Percentiles rank a stretch among this genome's conserved stretches.
phyloP scores from a whole-genome alignment of 2,113 vertebrate species.

The Arothron firmamentum region DNA sequence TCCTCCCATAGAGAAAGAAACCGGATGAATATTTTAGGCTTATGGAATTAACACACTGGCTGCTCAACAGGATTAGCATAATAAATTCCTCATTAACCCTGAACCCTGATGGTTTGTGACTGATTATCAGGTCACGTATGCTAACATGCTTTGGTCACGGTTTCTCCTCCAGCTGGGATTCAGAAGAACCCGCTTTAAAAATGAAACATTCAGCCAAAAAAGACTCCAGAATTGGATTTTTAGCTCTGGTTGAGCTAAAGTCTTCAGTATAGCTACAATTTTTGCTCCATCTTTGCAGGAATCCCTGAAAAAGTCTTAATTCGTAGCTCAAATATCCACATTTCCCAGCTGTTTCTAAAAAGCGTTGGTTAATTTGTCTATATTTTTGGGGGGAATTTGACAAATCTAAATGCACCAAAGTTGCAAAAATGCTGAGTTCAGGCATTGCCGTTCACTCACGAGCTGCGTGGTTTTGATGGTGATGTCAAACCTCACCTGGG shows the following conservation, averaged over 20 bases:
- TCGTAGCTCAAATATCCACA: too few relatives aligned
- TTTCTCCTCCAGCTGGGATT: constrained; percentile 2
- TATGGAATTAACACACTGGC: constrained; percentile 37
- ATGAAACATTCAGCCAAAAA: background rate
- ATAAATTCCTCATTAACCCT: constrained; percentile 55
- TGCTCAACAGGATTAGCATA: constrained; percentile 55
- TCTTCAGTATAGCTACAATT: too few relatives aligned
- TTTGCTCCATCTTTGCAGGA: too few relatives aligned
- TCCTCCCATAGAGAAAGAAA: constrained; percentile 36
- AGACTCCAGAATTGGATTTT: background rate
- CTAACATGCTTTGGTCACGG: constrained; percentile 2
- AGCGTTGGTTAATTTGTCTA: too few relatives aligned
- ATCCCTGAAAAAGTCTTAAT: too few relatives aligned
- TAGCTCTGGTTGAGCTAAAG: too few relatives aligned
- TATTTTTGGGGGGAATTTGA: too few relatives aligned
- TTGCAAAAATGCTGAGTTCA: too few relatives aligned
- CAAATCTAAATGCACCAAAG: too few relatives aligned
- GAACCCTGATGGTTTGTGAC: constrained; percentile 41
- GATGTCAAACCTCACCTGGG: constrained; percentile 56
- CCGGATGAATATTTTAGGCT: constrained; percentile 36
- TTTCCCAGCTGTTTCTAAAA: too few relatives aligned
- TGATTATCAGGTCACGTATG: constrained; percentile 28
- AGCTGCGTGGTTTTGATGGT: too few relatives aligned
- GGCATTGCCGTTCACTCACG: too few relatives aligned
- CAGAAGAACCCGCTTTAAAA: background rate